phyloP scores from a whole-genome alignment of 2,888 invertebrate genomes.

The Caenorhabditis auriculariae region DNA sequence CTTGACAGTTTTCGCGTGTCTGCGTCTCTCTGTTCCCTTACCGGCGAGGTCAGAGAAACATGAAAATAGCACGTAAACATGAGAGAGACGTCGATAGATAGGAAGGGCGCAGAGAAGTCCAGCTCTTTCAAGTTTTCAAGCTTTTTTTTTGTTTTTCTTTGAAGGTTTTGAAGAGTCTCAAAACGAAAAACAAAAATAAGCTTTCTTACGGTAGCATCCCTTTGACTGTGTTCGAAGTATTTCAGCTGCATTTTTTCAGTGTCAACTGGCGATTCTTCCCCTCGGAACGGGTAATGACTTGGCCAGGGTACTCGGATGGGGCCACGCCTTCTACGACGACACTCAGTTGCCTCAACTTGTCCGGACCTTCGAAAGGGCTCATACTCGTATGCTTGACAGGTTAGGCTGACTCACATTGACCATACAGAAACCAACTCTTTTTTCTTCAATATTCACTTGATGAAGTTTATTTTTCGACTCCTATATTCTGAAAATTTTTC shows the following conservation, averaged over 20 bases:
- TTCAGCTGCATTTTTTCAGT: slow-evolving; percentile 68
- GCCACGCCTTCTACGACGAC: slow-evolving; percentile 91
- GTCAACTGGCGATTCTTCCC: slow-evolving; percentile 90
- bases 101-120: no score
- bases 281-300: slow-evolving; percentile 94
- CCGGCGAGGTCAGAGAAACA: no score
- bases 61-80: no score
- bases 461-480: no score
- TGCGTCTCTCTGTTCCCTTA: no score
- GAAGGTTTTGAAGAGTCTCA: not conserved
- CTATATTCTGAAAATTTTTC: no score
- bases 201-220: not conserved
- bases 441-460: no score
- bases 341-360: slow-evolving; percentile 87
- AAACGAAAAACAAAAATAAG: not conserved
- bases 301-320: slow-evolving; percentile 93
- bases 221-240: not conserved
- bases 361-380: slow-evolving; percentile 92
- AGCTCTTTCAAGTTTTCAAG: no score
- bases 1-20: no score
- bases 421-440: no score
- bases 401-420: no score
- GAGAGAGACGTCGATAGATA: no score
- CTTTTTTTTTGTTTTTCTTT: not conserved
- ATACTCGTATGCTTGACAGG: slow-evolving; percentile 94